phyloP scores from a whole-genome alignment of 2,113 vertebrate genomes.

The Podilymbus podiceps region DNA sequence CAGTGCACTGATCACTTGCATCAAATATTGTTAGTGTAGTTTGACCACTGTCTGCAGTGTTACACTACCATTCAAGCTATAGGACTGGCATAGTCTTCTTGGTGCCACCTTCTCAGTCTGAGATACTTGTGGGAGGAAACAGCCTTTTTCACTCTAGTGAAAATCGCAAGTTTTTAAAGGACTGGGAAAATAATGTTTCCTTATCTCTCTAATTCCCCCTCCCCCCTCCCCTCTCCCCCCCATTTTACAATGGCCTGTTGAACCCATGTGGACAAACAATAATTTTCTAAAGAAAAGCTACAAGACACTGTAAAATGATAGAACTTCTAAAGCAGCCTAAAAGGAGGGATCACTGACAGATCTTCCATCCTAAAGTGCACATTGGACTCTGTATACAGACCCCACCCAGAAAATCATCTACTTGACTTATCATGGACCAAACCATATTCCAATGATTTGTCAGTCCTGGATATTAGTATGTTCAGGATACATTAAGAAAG shows the following conservation, averaged over 20 bases:
- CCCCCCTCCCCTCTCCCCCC: accelerated
- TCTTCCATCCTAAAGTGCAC: background rate
- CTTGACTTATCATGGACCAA: background rate
- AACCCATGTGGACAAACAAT: background rate
- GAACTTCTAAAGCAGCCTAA: background rate
- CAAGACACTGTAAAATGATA: background rate
- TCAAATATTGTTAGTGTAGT: background rate
- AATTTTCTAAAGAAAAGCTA: background rate
- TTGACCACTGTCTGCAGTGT: background rate
- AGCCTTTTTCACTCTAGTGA: background rate
- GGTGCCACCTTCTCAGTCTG: background rate
- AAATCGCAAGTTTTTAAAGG: background rate
- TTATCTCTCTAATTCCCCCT: background rate
- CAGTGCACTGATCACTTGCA: background rate
- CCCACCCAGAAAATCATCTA: background rate
- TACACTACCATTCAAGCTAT: background rate
- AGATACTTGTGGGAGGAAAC: background rate
- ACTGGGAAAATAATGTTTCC: background rate
- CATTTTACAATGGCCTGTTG: background rate
- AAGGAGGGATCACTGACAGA: background rate
- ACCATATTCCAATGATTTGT: background rate
- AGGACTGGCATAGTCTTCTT: background rate
- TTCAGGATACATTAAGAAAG: background rate
- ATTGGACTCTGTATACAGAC: background rate
- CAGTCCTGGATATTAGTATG: background rate